Conservation (phyloP, 2,797 vertebrate species). For the Molossus molossus region DNA sequence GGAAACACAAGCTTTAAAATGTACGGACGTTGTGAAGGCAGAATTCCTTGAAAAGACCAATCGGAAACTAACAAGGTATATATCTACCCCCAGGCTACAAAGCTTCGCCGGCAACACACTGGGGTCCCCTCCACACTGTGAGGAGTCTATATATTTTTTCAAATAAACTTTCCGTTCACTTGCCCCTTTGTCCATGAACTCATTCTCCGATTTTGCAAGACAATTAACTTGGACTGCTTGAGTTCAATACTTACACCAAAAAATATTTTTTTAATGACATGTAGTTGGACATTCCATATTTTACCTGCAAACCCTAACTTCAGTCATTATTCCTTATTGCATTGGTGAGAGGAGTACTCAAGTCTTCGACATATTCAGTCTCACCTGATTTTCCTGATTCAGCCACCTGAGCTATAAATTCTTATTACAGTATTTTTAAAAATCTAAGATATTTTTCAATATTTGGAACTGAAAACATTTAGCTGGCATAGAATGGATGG, state of each 20-base stretch:
- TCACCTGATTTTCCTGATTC: not conserved
- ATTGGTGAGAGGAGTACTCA: not conserved
- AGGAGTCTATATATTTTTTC: too few species aligned
- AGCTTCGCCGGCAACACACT: too few species aligned
- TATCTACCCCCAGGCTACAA: too few species aligned
- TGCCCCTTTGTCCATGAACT: too few species aligned
- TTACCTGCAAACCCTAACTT: not conserved
- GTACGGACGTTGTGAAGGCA: too few species aligned
- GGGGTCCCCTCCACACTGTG: too few species aligned
- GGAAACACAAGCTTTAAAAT: too few species aligned
- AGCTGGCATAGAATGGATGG: not conserved
- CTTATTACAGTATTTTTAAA: not conserved
- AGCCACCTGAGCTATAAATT: not conserved
- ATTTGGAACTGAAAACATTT: constrained; percentile 13
- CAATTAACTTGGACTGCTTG: too few species aligned
- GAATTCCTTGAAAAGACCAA: too few species aligned
- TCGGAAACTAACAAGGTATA: too few species aligned
- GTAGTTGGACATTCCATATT: not conserved
- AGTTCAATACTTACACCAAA: not conserved
- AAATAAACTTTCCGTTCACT: too few species aligned
- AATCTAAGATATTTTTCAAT: not conserved
- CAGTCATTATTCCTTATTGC: not conserved
- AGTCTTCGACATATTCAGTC: not conserved
- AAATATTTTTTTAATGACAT: not conserved
- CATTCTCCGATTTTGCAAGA: too few species aligned